Percentiles rank a stretch among this genome's conserved stretches.
Conservation (phyloP, 2,888 invertebrate species). For the Hoplodrina blanda region DNA sequence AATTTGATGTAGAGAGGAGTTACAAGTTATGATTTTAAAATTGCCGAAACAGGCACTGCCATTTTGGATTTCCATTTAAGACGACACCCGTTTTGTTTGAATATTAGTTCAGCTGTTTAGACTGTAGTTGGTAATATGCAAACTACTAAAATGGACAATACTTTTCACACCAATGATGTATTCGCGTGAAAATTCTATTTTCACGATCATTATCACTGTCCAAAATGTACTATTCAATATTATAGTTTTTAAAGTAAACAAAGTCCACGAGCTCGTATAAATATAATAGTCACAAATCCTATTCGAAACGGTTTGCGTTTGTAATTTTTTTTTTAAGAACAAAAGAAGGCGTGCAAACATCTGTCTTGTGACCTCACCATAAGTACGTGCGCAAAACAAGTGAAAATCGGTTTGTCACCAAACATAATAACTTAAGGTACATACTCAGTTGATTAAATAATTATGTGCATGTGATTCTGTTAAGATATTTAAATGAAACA, state of each 20-base stretch:
- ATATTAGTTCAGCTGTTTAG: slow-evolving; percentile 43
- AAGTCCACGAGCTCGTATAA: background rate
- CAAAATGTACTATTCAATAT: slow-evolving; percentile 18
- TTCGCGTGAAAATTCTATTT: slow-evolving; percentile 28
- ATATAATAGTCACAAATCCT: background rate
- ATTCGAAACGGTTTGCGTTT: slow-evolving; percentile 1
- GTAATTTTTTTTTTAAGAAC: slow-evolving; percentile 17
- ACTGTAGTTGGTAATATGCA: slow-evolving; percentile 31
- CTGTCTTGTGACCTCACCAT: slow-evolving; percentile 25
- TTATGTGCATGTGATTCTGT: slow-evolving; percentile 2
- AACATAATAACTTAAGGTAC: slow-evolving; percentile 3
- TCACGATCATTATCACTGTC: slow-evolving; percentile 27
- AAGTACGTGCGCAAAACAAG: slow-evolving; percentile 17
- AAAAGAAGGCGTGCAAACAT: slow-evolving; percentile 27
- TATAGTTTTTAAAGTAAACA: slow-evolving; percentile 28
- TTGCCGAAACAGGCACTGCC: slow-evolving; percentile 3
- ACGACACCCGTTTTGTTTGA: slow-evolving; percentile 9
- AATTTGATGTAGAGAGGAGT: background rate
- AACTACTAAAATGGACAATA: slow-evolving; percentile 10
- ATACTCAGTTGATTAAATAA: slow-evolving; percentile 19
- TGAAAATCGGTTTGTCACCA: slow-evolving; percentile 23
- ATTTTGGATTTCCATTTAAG: slow-evolving; percentile 31
- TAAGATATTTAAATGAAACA: background rate
- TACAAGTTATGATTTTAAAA: background rate
- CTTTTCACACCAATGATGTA: slow-evolving; percentile 32